Evolutionary conservation across 2,888 invertebrate genomes (phyloP).

Genomic region (Himalopsyche japonica): DNA sequence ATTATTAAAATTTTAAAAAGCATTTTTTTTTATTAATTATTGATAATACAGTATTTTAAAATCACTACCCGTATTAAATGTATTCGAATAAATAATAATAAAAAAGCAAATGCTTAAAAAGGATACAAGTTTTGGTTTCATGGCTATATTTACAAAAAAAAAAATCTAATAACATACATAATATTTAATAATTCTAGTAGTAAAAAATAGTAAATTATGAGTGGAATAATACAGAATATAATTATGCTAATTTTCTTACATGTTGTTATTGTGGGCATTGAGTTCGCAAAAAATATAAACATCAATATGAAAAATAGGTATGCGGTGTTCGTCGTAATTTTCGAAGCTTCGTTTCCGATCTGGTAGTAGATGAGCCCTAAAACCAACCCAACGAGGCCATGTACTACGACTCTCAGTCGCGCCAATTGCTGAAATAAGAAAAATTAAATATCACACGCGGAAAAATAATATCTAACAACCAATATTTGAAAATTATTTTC

Average conservation of each 20-base stretch:
- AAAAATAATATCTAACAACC: neutral
- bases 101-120: neutral
- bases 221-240: neutral
- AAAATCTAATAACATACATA: no score
- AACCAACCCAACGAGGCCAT: slow-evolving; percentile 59
- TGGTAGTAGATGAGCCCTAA: slow-evolving; percentile 62
- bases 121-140: neutral
- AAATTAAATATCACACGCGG: neutral
- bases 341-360: slow-evolving; percentile 61
- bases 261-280: slow-evolving; percentile 66
- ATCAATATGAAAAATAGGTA: slow-evolving; percentile 64
- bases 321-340: slow-evolving; percentile 60
- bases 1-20: no score
- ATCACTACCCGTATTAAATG: no score
- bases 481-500: no score
- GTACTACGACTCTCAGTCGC: slow-evolving; percentile 56
- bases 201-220: no score
- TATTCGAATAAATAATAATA: neutral
- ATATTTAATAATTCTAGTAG: no score
- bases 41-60: no score
- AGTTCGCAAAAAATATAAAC: slow-evolving; percentile 65
- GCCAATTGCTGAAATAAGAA: slow-evolving; percentile 48
- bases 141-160: no score
- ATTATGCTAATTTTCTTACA: slow-evolving; percentile 56
- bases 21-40: no score